Base-by-base conservation (phyloP, 2,888 invertebrate species). In the Ommatoiulus sabulosus region DNA sequence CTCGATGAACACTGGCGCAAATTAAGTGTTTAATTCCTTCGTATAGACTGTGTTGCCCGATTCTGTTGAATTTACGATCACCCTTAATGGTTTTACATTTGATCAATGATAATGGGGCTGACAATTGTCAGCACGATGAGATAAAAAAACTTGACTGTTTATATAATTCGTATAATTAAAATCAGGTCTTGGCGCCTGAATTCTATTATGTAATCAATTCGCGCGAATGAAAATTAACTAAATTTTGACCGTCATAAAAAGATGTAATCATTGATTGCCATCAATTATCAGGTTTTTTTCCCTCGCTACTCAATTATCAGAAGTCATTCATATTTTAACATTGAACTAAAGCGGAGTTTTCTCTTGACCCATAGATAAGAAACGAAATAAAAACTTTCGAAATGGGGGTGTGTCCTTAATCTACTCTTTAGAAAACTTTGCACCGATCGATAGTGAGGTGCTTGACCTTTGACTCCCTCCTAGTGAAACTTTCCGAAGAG, bases 341-440 rank as follows among this genome's bases (percentile, higher is more conserved):
- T 72, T 72, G 72, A 72, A 72, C 72, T 24, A 72, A 20, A 20
- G 24, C 20, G 20, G 72, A 20, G 20, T 72, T 72, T n/a, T 72
- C 72, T 24, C 72, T 72, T 72, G 72, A 72, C 72, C 72, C 72
- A 72, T 20, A 72, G 72, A 72, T 72, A 72, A 72, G 15, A 63
- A 72, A 20, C 2, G 3, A 20, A 72, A 24, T 7, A 72, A 72
- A 72, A 72, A 72, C 20, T 72, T 72, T 72, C 72, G 72, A 72
- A 72, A 72, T 72, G 72, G 72, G 72, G 72, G 72, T 72, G 72
- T 72, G 72, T 72, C 72, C 72, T 72, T 63, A n/a, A 20, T 72
- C 72, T 72, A 72, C n/a, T 63, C 72, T 72, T 72, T 7, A 20
- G 1, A n/a, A 72, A 72, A 20, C 72, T 72, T 72, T 72, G 72